phyloP scores from a whole-genome alignment of 2,888 invertebrate genomes.

The Trissoscelio sp. region DNA sequence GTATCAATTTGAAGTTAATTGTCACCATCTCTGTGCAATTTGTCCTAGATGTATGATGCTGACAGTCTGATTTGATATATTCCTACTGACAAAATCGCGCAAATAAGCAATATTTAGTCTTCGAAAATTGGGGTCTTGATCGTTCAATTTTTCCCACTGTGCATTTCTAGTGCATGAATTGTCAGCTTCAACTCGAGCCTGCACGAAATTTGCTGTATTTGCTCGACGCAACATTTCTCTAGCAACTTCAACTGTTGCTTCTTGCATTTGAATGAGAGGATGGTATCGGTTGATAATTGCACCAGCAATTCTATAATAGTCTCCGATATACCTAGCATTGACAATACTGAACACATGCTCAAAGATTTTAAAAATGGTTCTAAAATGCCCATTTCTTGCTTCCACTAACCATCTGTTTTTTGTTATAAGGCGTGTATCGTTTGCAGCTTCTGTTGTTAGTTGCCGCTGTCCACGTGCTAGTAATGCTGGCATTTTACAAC shows the following conservation, averaged over 20 bases:
- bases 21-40: conserved; percentile 42
- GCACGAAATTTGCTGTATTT: conserved; percentile 25
- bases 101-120: conserved; percentile 46
- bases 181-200: conserved; percentile 47
- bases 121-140: conserved; percentile 35
- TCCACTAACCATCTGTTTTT: conserved; percentile 43
- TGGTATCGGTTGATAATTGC: conserved; percentile 54
- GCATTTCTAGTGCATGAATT: conserved; percentile 41
- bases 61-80: conserved; percentile 33
- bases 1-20: conserved; percentile 37
- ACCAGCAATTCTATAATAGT: conserved; percentile 39
- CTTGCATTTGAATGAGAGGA: conserved; percentile 20
- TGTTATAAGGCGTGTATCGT: conserved; percentile 18
- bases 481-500: conserved; percentile 44
- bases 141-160: conserved; percentile 22
- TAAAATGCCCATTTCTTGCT: conserved; percentile 47
- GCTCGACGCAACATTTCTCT: conserved; percentile 31
- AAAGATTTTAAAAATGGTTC: conserved; percentile 37
- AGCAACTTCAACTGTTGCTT: conserved; percentile 38
- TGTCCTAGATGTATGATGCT: conserved; percentile 39
- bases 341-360: not conserved
- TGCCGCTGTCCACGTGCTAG: conserved; percentile 30
- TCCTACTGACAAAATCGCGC: conserved; percentile 18
- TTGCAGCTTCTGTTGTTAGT: conserved; percentile 36
- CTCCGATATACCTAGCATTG: conserved; percentile 11